Evolutionary conservation across 2,113 vertebrate species (phyloP).

Genomic region (Harpagus bidentatus): DNA sequence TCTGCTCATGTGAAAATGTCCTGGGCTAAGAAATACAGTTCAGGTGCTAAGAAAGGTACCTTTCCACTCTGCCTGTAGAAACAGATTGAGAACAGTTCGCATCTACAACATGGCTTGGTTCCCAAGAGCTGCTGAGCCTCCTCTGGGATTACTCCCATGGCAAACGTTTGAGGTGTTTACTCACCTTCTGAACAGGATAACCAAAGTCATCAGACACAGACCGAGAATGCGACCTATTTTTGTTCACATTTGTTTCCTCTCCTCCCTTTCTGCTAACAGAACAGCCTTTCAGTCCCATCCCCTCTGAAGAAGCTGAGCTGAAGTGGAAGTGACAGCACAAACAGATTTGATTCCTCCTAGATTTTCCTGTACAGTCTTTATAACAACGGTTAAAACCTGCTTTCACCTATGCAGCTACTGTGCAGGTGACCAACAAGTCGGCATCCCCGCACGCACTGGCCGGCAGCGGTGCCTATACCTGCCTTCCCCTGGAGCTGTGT

Average conservation of each 20-base stretch:
- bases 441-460: neutral
- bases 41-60: neutral
- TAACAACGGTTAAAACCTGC: neutral
- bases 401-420: rapidly evolving
- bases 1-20: neutral
- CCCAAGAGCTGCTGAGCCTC: neutral
- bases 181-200: slow-evolving; percentile 15
- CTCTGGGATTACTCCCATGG: neutral
- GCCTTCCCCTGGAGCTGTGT: neutral
- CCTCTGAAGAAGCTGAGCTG: neutral
- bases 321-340: slow-evolving; percentile 40
- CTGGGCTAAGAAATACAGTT: neutral
- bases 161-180: neutral
- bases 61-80: neutral
- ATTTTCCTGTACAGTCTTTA: neutral
- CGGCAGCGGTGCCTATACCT: neutral
- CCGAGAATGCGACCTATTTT: neutral
- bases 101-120: neutral
- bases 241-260: slow-evolving; percentile 14
- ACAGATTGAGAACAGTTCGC: neutral
- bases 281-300: neutral
- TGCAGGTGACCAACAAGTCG: neutral
- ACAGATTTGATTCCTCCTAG: neutral
- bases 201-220: neutral
- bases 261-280: neutral